Percentiles rank a stretch among this genome's conserved stretches.
Evolutionary conservation across 2,888 invertebrate species (phyloP).

Genomic region (Chrysomela aeneicollis): DNA sequence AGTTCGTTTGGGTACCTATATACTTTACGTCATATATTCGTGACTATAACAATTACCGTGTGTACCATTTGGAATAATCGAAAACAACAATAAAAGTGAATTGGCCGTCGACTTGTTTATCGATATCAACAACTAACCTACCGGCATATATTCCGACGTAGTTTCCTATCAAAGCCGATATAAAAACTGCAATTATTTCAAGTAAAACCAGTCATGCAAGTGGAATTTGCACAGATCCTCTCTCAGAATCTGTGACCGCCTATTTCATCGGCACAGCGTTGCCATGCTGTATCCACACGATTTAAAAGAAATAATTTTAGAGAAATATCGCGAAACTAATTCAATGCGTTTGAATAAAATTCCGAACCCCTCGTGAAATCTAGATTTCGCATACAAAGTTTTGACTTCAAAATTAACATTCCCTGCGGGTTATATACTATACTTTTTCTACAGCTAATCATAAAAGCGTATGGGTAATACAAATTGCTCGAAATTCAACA

Average conservation of each 20-base stretch:
- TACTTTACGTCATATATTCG: too few relatives aligned
- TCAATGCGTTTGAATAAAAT: too few relatives aligned
- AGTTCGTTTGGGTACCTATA: too few relatives aligned
- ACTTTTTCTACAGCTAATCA: too few relatives aligned
- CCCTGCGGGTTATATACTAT: too few relatives aligned
- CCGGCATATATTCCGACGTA: constrained; percentile 23
- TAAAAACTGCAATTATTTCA: constrained; percentile 30
- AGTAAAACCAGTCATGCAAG: constrained; percentile 34
- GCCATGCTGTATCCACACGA: not conserved
- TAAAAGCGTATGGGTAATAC: too few relatives aligned
- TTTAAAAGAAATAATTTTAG: too few relatives aligned
- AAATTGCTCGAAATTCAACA: too few relatives aligned
- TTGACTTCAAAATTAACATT: too few relatives aligned
- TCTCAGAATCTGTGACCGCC: constrained; percentile 28
- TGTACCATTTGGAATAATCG: not conserved
- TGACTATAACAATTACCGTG: not conserved
- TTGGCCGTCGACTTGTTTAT: constrained; percentile 3
- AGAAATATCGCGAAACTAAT: too few relatives aligned
- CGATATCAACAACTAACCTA: constrained; percentile 18
- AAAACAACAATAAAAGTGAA: not conserved
- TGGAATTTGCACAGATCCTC: constrained; percentile 29
- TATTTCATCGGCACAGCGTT: not conserved
- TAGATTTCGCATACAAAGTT: too few relatives aligned
- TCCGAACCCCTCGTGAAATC: too few relatives aligned
- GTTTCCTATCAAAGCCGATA: constrained; percentile 20